phyloP scores from a whole-genome alignment of 2,113 vertebrate species.

The Axis porcinus region DNA sequence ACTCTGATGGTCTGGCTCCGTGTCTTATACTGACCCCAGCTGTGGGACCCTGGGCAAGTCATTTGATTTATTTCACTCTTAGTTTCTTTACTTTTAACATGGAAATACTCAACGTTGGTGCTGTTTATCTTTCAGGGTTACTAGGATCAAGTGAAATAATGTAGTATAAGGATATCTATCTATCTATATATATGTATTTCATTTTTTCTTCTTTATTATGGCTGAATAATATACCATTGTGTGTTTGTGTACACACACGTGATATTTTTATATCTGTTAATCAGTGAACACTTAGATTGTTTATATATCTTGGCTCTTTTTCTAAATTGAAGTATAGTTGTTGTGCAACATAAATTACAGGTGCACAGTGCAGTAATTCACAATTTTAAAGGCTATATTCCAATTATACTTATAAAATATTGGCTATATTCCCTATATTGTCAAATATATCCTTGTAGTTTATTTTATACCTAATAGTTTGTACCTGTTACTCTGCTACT shows the following conservation, averaged over 20 bases:
- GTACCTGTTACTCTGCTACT: background rate
- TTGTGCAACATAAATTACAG: background rate
- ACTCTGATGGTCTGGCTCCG: background rate
- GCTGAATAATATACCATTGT: background rate
- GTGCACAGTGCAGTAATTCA: background rate
- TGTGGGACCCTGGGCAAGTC: background rate
- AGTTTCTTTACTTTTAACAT: background rate
- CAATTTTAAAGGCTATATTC: background rate
- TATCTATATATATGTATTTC: background rate
- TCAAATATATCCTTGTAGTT: background rate
- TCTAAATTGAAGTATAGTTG: background rate
- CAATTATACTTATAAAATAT: background rate
- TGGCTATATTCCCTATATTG: background rate
- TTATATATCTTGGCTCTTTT: background rate
- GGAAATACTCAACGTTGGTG: background rate
- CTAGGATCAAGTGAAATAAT: background rate
- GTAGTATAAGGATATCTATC: background rate
- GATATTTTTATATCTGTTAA: background rate
- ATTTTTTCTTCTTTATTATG: background rate
- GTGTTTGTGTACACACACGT: background rate
- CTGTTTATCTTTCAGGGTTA: background rate
- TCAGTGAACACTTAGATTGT: background rate
- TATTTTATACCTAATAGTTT: background rate
- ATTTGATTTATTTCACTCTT: background rate
- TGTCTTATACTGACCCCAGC: background rate